phyloP scores from a whole-genome alignment of 2,113 vertebrate genomes.

The Lophochroa leadbeateri region DNA sequence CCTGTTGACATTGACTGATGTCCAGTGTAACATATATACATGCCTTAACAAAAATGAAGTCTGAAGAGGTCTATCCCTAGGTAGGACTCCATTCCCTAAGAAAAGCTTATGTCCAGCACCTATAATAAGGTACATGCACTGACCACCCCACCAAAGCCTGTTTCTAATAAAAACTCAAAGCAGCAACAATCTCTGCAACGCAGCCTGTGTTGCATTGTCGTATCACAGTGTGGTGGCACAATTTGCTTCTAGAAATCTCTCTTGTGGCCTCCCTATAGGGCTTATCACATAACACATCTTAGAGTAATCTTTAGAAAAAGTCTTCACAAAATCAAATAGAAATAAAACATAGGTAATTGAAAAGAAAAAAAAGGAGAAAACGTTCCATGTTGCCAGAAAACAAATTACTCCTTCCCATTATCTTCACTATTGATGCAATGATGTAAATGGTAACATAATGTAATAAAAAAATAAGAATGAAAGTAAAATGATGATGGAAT shows the following conservation, averaged over 20 bases:
- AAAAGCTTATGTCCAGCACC: neutral
- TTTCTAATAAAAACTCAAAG: neutral
- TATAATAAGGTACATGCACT: neutral
- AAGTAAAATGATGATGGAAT: neutral
- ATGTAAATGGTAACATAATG: neutral
- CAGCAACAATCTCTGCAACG: neutral
- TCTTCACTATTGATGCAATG: neutral
- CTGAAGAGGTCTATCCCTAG: neutral
- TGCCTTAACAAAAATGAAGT: neutral
- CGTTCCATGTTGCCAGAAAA: neutral
- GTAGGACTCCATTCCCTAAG: neutral
- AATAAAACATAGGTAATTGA: neutral
- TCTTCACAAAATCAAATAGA: neutral
- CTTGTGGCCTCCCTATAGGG: neutral
- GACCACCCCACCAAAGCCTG: neutral
- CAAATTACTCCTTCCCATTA: accelerated
- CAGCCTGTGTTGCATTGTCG: neutral
- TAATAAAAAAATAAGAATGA: neutral
- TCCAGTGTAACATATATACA: neutral
- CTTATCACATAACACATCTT: neutral
- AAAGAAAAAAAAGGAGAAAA: neutral
- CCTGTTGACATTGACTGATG: neutral
- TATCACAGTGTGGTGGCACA: neutral
- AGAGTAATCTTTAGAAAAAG: neutral
- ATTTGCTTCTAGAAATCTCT: neutral